Evolutionary conservation across 2,797 vertebrate genomes (phyloP).

Genomic region (Xiphophorus birchmanni): DNA sequence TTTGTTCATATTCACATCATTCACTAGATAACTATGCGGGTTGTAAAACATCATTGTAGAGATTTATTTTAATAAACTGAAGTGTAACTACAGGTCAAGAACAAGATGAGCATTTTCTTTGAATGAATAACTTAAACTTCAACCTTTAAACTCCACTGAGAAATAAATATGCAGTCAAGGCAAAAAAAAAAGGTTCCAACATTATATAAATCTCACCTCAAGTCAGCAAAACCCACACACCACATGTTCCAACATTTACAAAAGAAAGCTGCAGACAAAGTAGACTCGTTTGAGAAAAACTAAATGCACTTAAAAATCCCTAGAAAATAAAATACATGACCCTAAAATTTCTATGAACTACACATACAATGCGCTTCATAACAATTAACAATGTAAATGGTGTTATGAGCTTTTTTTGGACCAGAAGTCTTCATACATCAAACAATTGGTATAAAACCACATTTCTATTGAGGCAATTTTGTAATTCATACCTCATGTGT

Average conservation of each 20-base stretch:
- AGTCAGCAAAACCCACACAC: background rate
- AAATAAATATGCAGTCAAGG: background rate
- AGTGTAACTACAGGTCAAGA: background rate
- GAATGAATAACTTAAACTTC: background rate
- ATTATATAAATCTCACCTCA: background rate
- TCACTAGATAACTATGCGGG: background rate
- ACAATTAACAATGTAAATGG: background rate
- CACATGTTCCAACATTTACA: background rate
- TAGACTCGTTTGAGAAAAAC: background rate
- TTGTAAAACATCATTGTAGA: background rate
- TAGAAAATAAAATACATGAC: background rate
- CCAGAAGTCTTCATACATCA: background rate
- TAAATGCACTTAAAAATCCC: background rate
- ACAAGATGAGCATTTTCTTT: background rate
- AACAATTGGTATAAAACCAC: background rate
- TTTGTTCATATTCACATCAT: background rate
- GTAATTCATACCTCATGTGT: background rate
- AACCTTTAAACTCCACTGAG: background rate
- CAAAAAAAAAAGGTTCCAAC: background rate
- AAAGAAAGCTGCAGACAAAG: background rate
- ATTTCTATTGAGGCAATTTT: background rate
- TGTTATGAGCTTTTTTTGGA: background rate
- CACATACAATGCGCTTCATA: background rate
- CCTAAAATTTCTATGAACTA: background rate
- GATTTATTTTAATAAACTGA: background rate